phyloP scores from a whole-genome alignment of 2,113 vertebrate species.

The Podarcis raffonei region DNA sequence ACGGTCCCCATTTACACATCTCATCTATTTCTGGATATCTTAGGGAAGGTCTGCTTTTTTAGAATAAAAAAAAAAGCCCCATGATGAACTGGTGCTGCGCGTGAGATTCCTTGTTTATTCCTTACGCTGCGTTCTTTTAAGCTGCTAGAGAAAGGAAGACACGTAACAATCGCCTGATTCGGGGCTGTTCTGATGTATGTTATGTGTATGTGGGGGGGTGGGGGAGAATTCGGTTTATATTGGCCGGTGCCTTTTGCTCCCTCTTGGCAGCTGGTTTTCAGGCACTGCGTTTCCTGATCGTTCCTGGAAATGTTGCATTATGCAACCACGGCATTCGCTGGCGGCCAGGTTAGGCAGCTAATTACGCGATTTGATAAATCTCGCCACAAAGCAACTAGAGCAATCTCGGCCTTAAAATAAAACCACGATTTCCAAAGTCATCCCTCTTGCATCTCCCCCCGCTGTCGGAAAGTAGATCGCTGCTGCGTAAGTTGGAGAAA shows the following conservation, averaged over 20 bases:
- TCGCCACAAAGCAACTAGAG: slow-evolving; percentile 81
- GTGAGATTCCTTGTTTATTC: neutral
- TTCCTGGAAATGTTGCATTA: slow-evolving; percentile 87
- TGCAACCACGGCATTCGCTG: slow-evolving; percentile 78
- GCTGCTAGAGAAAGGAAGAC: slow-evolving; percentile 31
- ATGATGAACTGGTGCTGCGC: no score
- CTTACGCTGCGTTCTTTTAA: slow-evolving; percentile 9
- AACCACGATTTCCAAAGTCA: slow-evolving; percentile 40
- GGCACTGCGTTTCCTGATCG: slow-evolving; percentile 57
- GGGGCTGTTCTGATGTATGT: neutral
- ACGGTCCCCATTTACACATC: slow-evolving; percentile 2
- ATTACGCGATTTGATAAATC: slow-evolving; percentile 80
- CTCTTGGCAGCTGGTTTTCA: slow-evolving; percentile 56
- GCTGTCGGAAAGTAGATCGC: slow-evolving; percentile 59
- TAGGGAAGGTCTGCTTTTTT: neutral
- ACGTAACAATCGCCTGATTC: slow-evolving; percentile 37
- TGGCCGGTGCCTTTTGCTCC: slow-evolving; percentile 20
- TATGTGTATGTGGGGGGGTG: no score
- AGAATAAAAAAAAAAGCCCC: neutral
- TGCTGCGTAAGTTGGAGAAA: slow-evolving; percentile 46
- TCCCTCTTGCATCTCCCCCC: neutral
- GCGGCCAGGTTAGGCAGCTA: slow-evolving; percentile 68
- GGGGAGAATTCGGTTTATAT: neutral
- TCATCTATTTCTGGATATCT: neutral
- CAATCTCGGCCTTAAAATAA: slow-evolving; percentile 57